A percentile compares a stretch with the other conserved stretches of the same genome.
Evolutionary conservation across 2,888 invertebrate species (phyloP).

Genomic region (Pocota personata): DNA sequence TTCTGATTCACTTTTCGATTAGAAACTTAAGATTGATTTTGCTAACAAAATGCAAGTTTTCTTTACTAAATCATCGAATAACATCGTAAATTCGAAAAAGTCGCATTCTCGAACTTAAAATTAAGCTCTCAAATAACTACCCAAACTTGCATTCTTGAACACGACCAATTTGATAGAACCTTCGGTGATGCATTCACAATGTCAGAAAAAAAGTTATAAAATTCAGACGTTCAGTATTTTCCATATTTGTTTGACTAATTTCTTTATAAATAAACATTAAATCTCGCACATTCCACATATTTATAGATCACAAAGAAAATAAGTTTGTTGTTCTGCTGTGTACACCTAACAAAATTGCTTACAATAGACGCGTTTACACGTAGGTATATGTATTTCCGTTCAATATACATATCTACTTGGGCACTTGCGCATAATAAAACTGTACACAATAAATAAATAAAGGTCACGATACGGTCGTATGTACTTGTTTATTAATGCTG

Average conservation of each 20-base stretch:
- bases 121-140: no score
- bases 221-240: not conserved
- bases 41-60: not conserved
- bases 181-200: no score
- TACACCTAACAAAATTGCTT: not conserved
- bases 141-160: not conserved
- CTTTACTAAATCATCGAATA: no score
- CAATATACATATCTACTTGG: not conserved
- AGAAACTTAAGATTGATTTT: not conserved
- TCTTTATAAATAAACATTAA: not conserved
- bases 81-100: no score
- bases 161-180: not conserved
- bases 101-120: no score
- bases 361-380: not conserved
- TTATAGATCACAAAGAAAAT: not conserved
- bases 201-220: no score
- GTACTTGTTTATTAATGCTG: no score
- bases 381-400: not conserved
- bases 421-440: not conserved
- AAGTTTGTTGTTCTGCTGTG: not conserved
- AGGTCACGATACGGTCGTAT: no score
- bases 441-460: no score
- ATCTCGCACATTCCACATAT: not conserved
- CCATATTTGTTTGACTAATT: no score
- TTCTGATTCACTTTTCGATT: not conserved